A percentile compares a stretch with the other conserved stretches of the same genome.
Evolutionary conservation across 2,113 vertebrate species (phyloP).

Genomic region (Lepidothrix coronata): DNA sequence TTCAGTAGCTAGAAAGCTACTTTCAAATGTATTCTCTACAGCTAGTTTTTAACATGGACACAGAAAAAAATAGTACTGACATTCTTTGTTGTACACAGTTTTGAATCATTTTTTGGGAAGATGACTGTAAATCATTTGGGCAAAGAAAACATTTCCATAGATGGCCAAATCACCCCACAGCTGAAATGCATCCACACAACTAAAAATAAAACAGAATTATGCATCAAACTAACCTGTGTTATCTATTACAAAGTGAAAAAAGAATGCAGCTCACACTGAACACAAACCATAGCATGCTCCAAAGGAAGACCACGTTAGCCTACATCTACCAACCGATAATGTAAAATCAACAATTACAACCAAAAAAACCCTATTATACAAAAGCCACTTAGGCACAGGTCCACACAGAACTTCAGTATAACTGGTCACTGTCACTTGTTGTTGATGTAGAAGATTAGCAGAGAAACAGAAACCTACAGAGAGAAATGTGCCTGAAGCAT

Average conservation of each 20-base stretch:
- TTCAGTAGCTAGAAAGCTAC: not conserved
- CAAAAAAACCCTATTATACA: not conserved
- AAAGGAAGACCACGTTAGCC: not conserved
- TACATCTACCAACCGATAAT: not conserved
- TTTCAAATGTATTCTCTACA: not conserved
- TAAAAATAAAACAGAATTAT: constrained; percentile 48
- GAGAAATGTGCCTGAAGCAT: not conserved
- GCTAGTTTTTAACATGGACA: not conserved
- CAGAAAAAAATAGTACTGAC: not conserved
- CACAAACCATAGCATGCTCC: not conserved
- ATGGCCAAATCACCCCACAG: not conserved
- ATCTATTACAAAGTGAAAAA: constrained; percentile 27
- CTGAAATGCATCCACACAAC: not conserved
- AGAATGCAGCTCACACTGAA: not conserved
- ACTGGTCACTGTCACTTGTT: not conserved
- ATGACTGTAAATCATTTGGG: not conserved
- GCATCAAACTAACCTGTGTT: not conserved
- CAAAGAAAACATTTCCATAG: constrained; percentile 24
- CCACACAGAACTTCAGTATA: not conserved
- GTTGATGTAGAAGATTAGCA: not conserved
- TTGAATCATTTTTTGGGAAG: not conserved
- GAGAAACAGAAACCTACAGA: not conserved
- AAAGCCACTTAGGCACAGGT: not conserved
- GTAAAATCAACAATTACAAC: not conserved
- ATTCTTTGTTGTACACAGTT: not conserved